These are phyloP conservation scores for Augiades crinisus DNA, from an alignment of 2,888 invertebrate genomes.

Conservation along the genomic window DNA sequence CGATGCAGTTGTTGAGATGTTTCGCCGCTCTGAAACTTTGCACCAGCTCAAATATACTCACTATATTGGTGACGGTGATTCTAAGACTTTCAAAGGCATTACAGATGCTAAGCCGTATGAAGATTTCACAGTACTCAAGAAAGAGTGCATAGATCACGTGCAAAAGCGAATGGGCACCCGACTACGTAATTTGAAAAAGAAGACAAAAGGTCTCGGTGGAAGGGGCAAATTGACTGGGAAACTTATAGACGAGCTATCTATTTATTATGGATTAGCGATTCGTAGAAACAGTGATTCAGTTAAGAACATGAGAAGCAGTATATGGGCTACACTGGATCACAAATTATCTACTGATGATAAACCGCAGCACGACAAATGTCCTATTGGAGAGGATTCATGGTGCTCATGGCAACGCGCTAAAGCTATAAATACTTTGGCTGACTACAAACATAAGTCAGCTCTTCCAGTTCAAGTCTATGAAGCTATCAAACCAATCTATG, in stretches of 20 bases:
- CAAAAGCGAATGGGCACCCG: conserved; percentile 14
- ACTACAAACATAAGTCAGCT: background rate
- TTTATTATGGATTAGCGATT: too few species aligned
- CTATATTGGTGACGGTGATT: background rate
- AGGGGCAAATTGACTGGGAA: too few species aligned
- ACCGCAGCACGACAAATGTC: background rate
- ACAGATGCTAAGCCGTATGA: background rate
- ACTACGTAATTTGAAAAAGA: conserved; percentile 1
- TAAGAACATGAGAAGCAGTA: too few species aligned
- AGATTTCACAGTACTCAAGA: background rate
- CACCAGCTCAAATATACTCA: background rate
- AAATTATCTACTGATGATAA: too few species aligned
- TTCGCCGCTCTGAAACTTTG: background rate
- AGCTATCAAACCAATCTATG: background rate
- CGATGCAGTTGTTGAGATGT: background rate
- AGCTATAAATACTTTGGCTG: background rate
- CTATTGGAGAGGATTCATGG: background rate
- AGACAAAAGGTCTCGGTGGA: too few species aligned
- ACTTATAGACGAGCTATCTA: too few species aligned
- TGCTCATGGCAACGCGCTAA: background rate
- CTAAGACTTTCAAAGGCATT: background rate
- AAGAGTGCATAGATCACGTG: conserved; percentile 8
- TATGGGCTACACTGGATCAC: too few species aligned
- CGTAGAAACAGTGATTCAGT: too few species aligned
- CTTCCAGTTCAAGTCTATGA: background rate